Conservation (phyloP, 2,113 vertebrate genomes). For the Lampris incognitus region DNA sequence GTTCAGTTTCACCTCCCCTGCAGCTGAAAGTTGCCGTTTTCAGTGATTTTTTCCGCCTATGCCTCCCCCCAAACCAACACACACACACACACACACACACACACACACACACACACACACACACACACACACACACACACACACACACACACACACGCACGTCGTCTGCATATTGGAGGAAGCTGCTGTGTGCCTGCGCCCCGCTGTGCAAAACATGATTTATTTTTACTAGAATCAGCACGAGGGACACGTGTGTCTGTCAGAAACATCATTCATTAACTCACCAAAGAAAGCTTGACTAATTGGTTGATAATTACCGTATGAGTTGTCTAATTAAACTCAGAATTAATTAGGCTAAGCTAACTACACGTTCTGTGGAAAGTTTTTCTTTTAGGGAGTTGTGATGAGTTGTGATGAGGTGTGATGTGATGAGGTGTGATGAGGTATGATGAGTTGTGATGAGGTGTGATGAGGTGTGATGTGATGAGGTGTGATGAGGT, state of each 20-base stretch:
- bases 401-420: constrained; percentile 16
- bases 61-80: too few relatives aligned
- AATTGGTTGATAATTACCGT: constrained; percentile 98
- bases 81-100: too few relatives aligned
- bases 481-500: neutral
- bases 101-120: too few relatives aligned
- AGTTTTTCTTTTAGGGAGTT: constrained; percentile 74
- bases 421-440: neutral
- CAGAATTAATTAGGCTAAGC: constrained; percentile 94
- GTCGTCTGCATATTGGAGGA: too few relatives aligned
- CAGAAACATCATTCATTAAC: constrained; percentile 80
- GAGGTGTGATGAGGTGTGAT: neutral
- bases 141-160: too few relatives aligned
- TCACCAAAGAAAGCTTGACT: constrained; percentile 92
- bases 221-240: constrained; percentile 19
- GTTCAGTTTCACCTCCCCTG: too few relatives aligned
- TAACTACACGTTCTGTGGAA: constrained; percentile 92
- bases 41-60: too few relatives aligned
- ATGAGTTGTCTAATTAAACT: constrained; percentile 98
- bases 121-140: too few relatives aligned
- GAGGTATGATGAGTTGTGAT: constrained; percentile 19
- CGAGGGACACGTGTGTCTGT: neutral
- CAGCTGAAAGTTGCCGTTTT: too few relatives aligned
- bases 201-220: neutral
- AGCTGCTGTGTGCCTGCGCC: too few relatives aligned